Base-by-base conservation (phyloP, 2,888 invertebrate genomes). In the Heteromyza rotundicornis region DNA sequence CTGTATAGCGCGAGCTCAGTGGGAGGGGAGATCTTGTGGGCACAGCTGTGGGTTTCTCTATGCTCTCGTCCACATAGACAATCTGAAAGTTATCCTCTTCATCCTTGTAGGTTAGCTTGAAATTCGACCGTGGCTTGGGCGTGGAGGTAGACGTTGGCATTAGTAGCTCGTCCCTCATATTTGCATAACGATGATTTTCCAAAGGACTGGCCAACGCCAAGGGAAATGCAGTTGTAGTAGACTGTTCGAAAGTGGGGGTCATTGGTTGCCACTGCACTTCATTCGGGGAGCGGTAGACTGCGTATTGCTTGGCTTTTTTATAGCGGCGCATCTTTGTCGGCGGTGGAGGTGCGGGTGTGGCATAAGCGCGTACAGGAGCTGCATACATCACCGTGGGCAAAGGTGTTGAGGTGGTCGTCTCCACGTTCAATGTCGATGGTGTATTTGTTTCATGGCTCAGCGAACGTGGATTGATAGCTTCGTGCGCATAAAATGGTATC, bases 401-500 rank as follows among this genome's bases (percentile, higher is more conserved):
- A 5, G 52, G 2, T n/a, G 2, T 19, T 32, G 61, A 24, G 1
- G 63, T 27, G 16, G 64, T 35, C 1, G 64, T 62, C 19, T 60
- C 22, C 3, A 62, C 10, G 40, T 63, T 17, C 10, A 62, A 64
- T 14, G 70, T 65, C 27, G 65, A 62, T 8, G 14, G 1, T 17
- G 5, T 12, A 17, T 16, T 35, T 10, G 5, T 36, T 0, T 1
- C 27, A 17, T 23, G 24, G 22, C 16, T 16, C 2, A 20, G 8
- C 19, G 17, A 27, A 10, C 27, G 27, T 5, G 27, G 67, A 36
- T 65, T 64, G 19, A 81, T 74, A 2, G 82, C 82, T 59, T 82
- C 82, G 53, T 80, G 78, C 0, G 79, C 76, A 53, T 81, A 82
- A 62, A 82, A 82, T 2, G 82, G 82, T 58, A 82, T 78, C 32